Percentiles rank a stretch among this genome's conserved stretches.
phyloP scores from a whole-genome alignment of 1,140 invertebrate genomes.

The Plodia interpunctella region DNA sequence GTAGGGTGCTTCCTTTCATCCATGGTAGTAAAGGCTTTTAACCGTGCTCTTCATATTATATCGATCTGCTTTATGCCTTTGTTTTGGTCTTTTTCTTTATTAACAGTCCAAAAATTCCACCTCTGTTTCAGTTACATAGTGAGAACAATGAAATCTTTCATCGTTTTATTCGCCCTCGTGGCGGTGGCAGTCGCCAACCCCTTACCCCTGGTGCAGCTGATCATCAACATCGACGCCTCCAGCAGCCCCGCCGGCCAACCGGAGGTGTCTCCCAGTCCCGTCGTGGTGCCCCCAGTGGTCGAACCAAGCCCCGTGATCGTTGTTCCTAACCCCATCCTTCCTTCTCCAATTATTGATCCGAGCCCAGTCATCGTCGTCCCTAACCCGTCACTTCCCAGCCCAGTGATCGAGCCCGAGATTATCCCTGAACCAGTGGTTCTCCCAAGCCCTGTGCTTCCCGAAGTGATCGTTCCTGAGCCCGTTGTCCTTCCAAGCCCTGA shows the following conservation, averaged over 20 bases:
- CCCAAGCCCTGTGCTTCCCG: conserved; percentile 23
- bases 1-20: too few species aligned
- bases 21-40: too few species aligned
- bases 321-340: conserved; percentile 14
- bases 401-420: conserved; percentile 5
- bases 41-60: too few species aligned
- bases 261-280: conserved; percentile 10
- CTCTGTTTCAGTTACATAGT: conserved; percentile 12
- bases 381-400: conserved; percentile 20
- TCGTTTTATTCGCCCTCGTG: conserved; percentile 32
- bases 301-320: conserved; percentile 11
- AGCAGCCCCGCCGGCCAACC: conserved; percentile 16
- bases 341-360: too few species aligned
- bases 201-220: conserved; percentile 40
- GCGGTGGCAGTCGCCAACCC: conserved; percentile 39
- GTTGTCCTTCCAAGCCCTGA: conserved; percentile 14
- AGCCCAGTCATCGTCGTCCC: conserved; percentile 15
- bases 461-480: conserved; percentile 18
- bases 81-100: too few species aligned
- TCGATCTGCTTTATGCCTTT: too few species aligned
- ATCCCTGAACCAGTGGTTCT: conserved; percentile 24
- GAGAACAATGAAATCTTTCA: conserved; percentile 30
- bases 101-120: background rate
- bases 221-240: conserved; percentile 34
- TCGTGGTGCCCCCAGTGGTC: background rate